phyloP scores from a whole-genome alignment of 2,888 invertebrate species.

The Dynastes maya region DNA sequence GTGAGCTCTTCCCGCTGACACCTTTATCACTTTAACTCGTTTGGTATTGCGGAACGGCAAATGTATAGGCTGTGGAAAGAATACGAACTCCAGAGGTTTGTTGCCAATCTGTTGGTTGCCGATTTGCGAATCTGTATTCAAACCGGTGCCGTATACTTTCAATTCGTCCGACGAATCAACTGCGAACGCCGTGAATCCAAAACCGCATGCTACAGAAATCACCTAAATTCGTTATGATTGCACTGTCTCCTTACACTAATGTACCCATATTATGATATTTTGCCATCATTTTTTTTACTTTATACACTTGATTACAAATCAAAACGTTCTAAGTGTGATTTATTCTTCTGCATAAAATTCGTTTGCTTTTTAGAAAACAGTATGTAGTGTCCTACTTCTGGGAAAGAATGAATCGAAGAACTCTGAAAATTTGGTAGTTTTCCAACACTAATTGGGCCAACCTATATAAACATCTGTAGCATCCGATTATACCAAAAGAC shows the following conservation, averaged over 20 bases:
- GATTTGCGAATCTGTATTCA: conserved; percentile 94
- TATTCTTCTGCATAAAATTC: too few species aligned
- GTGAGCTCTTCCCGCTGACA: conserved; percentile 93
- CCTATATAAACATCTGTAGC: too few species aligned
- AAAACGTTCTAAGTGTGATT: too few species aligned
- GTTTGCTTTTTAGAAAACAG: too few species aligned
- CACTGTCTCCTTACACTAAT: neutral
- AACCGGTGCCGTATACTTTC: conserved; percentile 89
- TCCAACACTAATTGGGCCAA: too few species aligned
- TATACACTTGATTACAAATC: too few species aligned
- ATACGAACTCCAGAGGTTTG: conserved; percentile 79
- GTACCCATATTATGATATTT: too few species aligned
- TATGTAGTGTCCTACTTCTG: too few species aligned
- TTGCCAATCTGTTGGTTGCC: conserved; percentile 78
- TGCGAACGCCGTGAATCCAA: conserved; percentile 89
- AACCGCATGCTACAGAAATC: conserved; percentile 85
- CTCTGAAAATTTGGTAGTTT: too few species aligned
- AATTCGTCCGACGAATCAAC: conserved; percentile 78
- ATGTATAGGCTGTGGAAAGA: conserved; percentile 81
- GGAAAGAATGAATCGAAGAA: too few species aligned
- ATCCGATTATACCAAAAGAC: too few species aligned
- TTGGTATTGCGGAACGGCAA: conserved; percentile 78
- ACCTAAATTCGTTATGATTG: conserved; percentile 69
- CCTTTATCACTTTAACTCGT: conserved; percentile 71
- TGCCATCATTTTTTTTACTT: too few species aligned